Conservation (phyloP, 2,888 invertebrate genomes). For the Platycheirus rosarum region DNA sequence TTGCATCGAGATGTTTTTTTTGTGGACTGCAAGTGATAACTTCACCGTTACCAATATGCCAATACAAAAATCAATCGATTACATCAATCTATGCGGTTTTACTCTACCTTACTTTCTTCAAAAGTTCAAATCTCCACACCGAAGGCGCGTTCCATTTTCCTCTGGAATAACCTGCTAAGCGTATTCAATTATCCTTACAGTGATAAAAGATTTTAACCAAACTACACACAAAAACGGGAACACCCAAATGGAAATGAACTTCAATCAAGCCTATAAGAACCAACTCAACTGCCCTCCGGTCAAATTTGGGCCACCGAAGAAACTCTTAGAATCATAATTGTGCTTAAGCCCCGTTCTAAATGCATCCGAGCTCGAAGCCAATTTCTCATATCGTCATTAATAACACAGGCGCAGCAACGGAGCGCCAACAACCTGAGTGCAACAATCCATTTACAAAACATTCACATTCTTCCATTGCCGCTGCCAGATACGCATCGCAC, state of each 20-base stretch:
- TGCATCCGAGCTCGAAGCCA: constrained; percentile 48
- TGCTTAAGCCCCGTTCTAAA: constrained; percentile 17
- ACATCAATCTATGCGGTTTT: too few relatives aligned
- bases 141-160: too few relatives aligned
- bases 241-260: constrained; percentile 53
- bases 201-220: constrained; percentile 11
- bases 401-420: constrained; percentile 56
- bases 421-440: constrained; percentile 72
- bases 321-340: constrained; percentile 53
- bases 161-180: too few relatives aligned
- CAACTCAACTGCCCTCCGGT: constrained; percentile 40
- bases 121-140: too few relatives aligned
- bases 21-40: too few relatives aligned
- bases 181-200: constrained; percentile 42
- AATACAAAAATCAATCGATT: too few relatives aligned
- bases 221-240: constrained; percentile 41
- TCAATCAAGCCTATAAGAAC: constrained; percentile 24
- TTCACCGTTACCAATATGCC: too few relatives aligned
- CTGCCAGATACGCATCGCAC: constrained; percentile 65
- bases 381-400: constrained; percentile 70
- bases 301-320: constrained; percentile 20
- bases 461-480: constrained; percentile 67
- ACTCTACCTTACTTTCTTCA: too few relatives aligned
- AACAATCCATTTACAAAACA: constrained; percentile 70
- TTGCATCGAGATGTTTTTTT: too few relatives aligned